Conservation (phyloP, 2,797 vertebrate species). For the Heteromormyrus szaboi region DNA sequence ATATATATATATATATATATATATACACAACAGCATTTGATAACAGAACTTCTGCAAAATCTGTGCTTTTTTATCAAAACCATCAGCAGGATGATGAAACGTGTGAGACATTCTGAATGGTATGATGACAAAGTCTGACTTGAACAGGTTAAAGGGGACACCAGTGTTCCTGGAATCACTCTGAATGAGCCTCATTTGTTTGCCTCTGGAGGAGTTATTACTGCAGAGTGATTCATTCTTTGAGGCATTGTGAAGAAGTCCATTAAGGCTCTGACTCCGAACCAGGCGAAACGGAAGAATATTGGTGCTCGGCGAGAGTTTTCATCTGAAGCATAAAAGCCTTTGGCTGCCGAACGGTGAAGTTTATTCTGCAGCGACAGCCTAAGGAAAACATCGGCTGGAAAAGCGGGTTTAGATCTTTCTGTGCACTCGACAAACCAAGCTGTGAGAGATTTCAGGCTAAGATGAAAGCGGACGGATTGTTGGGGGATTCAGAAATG, state of each 20-base stretch:
- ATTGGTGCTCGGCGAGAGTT: background rate
- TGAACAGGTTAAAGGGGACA: background rate
- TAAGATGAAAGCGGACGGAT: background rate
- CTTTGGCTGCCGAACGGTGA: background rate
- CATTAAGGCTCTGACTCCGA: background rate
- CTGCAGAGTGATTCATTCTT: background rate
- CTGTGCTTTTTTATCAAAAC: constrained; percentile 4
- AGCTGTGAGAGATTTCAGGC: background rate
- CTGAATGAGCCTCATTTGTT: background rate
- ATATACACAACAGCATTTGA: background rate
- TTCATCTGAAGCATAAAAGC: background rate
- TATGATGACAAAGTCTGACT: background rate
- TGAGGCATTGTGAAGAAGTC: background rate
- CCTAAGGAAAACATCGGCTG: background rate
- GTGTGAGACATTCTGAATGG: background rate
- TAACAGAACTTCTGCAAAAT: background rate
- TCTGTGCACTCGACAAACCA: background rate
- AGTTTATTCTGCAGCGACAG: background rate
- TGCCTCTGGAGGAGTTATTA: background rate
- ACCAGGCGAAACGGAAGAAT: background rate
- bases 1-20: background rate
- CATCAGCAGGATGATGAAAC: background rate
- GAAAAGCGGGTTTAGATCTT: background rate
- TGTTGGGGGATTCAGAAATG: background rate
- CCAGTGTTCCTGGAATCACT: background rate